These are phyloP conservation scores for Drosophila diplacantha DNA, from an alignment of 2,888 invertebrate genomes.

Conservation along the genomic window DNA sequence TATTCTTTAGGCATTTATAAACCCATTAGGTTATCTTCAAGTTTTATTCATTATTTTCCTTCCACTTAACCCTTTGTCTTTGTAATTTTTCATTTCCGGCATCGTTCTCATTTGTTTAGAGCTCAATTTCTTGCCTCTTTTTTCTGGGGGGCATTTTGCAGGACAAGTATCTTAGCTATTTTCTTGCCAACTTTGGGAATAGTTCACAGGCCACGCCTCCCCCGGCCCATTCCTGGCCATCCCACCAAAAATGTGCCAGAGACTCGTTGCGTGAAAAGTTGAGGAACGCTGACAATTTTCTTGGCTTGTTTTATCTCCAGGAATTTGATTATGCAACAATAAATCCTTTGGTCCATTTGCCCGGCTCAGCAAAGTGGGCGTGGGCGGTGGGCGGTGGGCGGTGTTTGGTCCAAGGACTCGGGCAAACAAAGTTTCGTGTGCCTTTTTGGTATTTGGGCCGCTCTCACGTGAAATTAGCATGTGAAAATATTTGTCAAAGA, in stretches of 20 bases:
- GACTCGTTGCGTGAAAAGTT: constrained; percentile 38
- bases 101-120: constrained; percentile 1
- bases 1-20: not conserved
- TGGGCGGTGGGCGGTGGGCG: not conserved
- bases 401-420: constrained; percentile 3
- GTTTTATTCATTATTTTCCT: not conserved
- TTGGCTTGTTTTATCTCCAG: constrained; percentile 56
- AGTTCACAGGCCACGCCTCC: constrained; percentile 13
- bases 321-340: constrained; percentile 70
- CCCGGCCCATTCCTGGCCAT: not conserved
- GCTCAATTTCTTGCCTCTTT: not conserved
- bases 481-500: constrained; percentile 73
- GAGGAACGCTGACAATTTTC: constrained; percentile 59
- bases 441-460: constrained; percentile 47
- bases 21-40: not conserved
- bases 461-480: constrained; percentile 68
- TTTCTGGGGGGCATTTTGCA: not conserved
- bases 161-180: constrained; percentile 22
- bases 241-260: constrained; percentile 13
- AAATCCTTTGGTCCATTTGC: constrained; percentile 67
- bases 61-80: not conserved
- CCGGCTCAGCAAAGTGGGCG: constrained; percentile 9
- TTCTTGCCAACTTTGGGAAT: constrained; percentile 25
- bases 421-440: constrained; percentile 36
- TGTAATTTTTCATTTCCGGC: constrained; percentile 1